A percentile compares a stretch with the other conserved stretches of the same genome.
phyloP scores from a whole-genome alignment of 2,888 invertebrate species.

The Ferrisia virgata region DNA sequence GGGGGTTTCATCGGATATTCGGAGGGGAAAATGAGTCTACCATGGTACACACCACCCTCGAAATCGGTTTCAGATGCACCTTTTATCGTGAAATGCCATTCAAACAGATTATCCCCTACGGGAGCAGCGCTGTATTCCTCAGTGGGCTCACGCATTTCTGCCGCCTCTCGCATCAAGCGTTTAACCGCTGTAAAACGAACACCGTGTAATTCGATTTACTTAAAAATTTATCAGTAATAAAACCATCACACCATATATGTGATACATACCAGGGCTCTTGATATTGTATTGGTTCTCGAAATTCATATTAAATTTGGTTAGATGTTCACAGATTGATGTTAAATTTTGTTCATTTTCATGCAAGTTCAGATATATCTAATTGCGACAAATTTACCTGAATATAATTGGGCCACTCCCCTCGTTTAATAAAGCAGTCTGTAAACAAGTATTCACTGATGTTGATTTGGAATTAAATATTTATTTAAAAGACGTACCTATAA shows the following conservation, averaged over 20 bases:
- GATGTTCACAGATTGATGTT: not conserved
- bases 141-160: conserved; percentile 79
- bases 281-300: conserved; percentile 29
- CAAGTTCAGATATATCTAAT: not conserved
- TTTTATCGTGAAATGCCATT: conserved; percentile 95
- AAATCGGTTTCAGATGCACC: conserved; percentile 87
- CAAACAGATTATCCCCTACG: conserved; percentile 90
- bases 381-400: not conserved
- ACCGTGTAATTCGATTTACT: not conserved
- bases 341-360: not conserved
- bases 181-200: conserved; percentile 73
- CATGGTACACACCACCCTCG: conserved; percentile 88
- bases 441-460: too few relatives aligned
- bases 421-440: too few relatives aligned
- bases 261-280: conserved; percentile 35
- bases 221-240: not conserved
- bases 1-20: conserved; percentile 98
- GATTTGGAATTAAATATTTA: too few relatives aligned
- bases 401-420: conserved; percentile 4
- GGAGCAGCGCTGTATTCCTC: conserved; percentile 88
- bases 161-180: conserved; percentile 86
- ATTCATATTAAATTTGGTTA: not conserved
- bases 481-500: too few relatives aligned
- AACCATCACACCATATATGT: not conserved
- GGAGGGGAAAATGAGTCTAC: conserved; percentile 82